A percentile compares a stretch with the other conserved stretches of the same genome.
phyloP scores from a whole-genome alignment of 2,113 vertebrate species.

The Crotalus helleri region DNA sequence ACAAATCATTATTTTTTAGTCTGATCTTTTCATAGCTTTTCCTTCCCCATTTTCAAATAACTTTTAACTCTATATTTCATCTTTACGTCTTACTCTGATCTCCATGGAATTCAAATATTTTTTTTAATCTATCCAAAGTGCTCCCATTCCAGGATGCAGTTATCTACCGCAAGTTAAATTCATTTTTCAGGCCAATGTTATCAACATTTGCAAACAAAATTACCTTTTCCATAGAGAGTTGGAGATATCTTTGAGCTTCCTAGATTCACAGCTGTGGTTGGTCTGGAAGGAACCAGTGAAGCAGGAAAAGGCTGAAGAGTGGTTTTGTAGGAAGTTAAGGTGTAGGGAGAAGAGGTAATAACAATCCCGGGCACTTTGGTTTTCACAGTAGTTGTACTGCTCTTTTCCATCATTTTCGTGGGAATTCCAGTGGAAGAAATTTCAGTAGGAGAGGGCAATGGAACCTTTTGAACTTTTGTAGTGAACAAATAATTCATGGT shows the following conservation, averaged over 20 bases:
- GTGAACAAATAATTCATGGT: constrained; percentile 36
- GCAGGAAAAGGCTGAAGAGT: constrained; percentile 31
- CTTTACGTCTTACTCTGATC: background rate
- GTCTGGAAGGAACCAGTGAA: constrained; percentile 25
- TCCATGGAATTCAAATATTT: background rate
- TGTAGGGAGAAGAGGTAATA: constrained; percentile 30
- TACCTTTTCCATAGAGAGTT: constrained; percentile 61
- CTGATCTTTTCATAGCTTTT: background rate
- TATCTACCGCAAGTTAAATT: background rate
- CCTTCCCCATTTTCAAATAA: background rate
- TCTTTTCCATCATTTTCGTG: constrained; percentile 30
- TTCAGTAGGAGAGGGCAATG: constrained; percentile 1
- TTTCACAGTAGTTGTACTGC: constrained; percentile 29
- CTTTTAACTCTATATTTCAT: background rate
- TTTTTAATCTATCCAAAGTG: background rate
- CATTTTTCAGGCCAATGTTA: background rate
- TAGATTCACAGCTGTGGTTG: background rate
- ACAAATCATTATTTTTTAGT: background rate
- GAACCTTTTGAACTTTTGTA: background rate
- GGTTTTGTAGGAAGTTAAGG: constrained; percentile 36
- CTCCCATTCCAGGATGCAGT: background rate
- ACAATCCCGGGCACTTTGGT: background rate
- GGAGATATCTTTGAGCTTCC: constrained; percentile 1
- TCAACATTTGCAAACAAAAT: background rate
- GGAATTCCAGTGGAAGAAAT: constrained; percentile 14